A percentile compares a stretch with the other conserved stretches of the same genome.
phyloP scores from a whole-genome alignment of 2,797 vertebrate species.

The Silurus lanzhouensis region DNA sequence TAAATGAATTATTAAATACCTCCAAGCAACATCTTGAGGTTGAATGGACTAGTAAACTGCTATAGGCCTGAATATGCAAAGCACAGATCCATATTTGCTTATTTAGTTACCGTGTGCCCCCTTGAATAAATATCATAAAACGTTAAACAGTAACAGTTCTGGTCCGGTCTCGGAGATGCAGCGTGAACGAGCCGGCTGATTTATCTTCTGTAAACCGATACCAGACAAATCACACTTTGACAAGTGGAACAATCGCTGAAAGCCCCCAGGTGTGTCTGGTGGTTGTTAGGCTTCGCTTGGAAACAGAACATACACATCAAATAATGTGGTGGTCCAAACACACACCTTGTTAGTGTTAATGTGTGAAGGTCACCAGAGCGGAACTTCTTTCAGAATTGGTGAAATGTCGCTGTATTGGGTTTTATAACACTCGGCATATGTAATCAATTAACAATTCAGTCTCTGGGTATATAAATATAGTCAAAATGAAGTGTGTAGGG shows the following conservation, averaged over 20 bases:
- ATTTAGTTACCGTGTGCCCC: background rate
- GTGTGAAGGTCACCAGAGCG: conserved; percentile 2
- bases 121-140: background rate
- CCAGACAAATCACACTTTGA: conserved; percentile 35
- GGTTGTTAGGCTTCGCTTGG: conserved; percentile 55
- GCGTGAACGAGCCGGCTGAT: background rate
- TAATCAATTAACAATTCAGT: background rate
- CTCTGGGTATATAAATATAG: background rate
- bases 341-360: conserved; percentile 13
- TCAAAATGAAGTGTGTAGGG: background rate
- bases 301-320: conserved; percentile 57
- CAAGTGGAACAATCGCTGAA: conserved; percentile 52
- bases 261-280: conserved; percentile 60
- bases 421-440: background rate
- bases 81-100: background rate
- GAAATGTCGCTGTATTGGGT: background rate
- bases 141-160: conserved; percentile 13
- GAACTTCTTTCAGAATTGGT: background rate
- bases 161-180: background rate
- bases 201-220: conserved; percentile 54
- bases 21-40: background rate
- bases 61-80: background rate
- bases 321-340: conserved; percentile 7
- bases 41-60: background rate
- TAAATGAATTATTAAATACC: background rate